Base-by-base conservation (phyloP, 1,140 invertebrate genomes). In the Drosophila grimshawi region DNA sequence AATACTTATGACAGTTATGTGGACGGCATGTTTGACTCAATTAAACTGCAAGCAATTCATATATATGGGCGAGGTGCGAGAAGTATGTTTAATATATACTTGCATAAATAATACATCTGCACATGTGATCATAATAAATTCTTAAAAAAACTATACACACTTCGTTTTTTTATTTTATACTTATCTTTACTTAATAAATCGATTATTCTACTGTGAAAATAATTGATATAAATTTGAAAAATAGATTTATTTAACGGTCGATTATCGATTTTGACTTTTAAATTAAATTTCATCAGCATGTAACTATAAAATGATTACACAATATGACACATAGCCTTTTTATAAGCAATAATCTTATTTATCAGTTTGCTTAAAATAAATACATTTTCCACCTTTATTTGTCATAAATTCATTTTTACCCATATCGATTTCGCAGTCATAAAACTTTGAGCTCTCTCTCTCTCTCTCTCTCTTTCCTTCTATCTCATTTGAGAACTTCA, bases 21-120 rank as follows among this genome's bases (percentile, higher is more conserved):
- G 39, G 67, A 48, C 83, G 82, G 82, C 61, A 27, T 59, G 35
- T 86, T 86, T 86, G 79, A 83, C 46, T 73, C 82, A 86, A 82
- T 86, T 86, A 82, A 79, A 59, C 63, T 64, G 55, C 41, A 60
- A 56, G 52, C 57, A 78, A 80, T 67, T 76, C 76, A 76, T 86
- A 30, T 8, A 11, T 30, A 4, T 41, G 27, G 27, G 32, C 7
- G 30, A 29, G 61, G 68, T 37, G 39, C 8, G 27, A n/a, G n/a
- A 37, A 5, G n/a, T 48, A 1, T 45, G 7, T 37, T 19, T 5
- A 8, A 10, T 27, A 35, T 7, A 55, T 27, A 27, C 2, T 27
- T 19, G 10, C 35, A 37, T 19, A 19, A 19, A 19, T 19, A 19
- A 19, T 37, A 37, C 35, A 5, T 37, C 2, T 37, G 35, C 7